These are phyloP conservation scores for Torymus aiolomorphi DNA, from an alignment of 2,888 invertebrate species.

Conservation along the genomic window DNA sequence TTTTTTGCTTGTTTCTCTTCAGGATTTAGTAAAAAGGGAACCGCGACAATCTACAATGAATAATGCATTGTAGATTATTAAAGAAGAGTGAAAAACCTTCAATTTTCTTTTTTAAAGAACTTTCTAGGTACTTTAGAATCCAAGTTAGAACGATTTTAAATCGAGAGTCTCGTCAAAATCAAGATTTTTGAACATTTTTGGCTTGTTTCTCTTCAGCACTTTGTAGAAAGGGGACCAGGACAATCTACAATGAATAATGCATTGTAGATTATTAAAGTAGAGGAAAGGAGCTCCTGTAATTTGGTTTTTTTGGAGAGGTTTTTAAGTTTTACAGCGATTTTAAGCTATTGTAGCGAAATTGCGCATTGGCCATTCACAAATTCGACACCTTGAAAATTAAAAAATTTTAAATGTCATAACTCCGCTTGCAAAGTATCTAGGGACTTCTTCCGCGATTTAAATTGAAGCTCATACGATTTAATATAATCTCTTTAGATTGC, in stretches of 20 bases:
- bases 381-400: constrained; percentile 1
- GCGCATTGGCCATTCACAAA: not conserved
- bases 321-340: not conserved
- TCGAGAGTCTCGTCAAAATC: not conserved
- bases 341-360: not conserved
- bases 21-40: not conserved
- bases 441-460: not conserved
- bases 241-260: no score
- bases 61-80: not conserved
- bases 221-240: not conserved
- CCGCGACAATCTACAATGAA: not conserved
- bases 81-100: no score
- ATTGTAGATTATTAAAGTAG: not conserved
- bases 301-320: not conserved
- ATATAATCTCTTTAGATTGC: no score
- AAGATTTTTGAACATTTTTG: not conserved
- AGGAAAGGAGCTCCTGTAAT: not conserved
- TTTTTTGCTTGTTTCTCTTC: not conserved
- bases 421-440: not conserved
- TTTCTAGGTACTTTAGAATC: not conserved
- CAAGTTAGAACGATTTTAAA: not conserved
- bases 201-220: not conserved
- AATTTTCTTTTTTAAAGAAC: not conserved
- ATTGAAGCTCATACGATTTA: not conserved
- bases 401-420: not conserved